Evolutionary conservation across 30 jellyfish, hydroid and myxozoan species (phyloP).

Genomic region (Turritopsis rubra): DNA sequence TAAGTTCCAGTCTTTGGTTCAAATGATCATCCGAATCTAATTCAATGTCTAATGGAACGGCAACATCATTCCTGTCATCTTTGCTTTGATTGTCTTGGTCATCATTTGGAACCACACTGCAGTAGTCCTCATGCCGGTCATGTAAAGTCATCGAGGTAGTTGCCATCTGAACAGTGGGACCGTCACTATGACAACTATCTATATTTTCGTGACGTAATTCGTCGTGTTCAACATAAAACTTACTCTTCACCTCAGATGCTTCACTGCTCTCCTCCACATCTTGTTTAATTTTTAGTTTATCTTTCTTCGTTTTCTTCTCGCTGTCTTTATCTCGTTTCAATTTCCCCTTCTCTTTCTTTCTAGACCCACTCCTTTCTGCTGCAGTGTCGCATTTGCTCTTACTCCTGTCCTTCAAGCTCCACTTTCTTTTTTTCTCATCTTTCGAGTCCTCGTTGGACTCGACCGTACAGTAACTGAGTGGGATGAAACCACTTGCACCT

Average conservation of each 20-base stretch:
- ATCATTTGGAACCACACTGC: background rate
- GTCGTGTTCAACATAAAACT: background rate
- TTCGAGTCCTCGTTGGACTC: background rate
- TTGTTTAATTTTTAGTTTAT: background rate
- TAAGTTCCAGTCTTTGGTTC: background rate
- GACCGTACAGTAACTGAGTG: background rate
- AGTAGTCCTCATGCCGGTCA: background rate
- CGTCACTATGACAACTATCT: too few species aligned
- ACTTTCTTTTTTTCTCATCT: background rate
- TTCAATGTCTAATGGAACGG: background rate
- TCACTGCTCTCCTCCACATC: background rate
- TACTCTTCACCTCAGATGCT: background rate
- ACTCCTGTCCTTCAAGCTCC: background rate
- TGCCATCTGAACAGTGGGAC: background rate
- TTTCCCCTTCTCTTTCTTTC: background rate
- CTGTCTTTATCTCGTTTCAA: background rate
- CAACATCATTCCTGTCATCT: background rate
- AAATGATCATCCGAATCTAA: background rate
- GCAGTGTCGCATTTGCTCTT: background rate
- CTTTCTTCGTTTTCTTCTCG: background rate
- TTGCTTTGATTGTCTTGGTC: background rate
- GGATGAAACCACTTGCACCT: conserved; percentile 11
- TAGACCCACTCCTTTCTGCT: background rate
- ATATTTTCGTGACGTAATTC: background rate
- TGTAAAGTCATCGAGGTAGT: background rate